Evolutionary conservation across 2,888 invertebrate species (phyloP).

Genomic region (Copidosoma aretas): DNA sequence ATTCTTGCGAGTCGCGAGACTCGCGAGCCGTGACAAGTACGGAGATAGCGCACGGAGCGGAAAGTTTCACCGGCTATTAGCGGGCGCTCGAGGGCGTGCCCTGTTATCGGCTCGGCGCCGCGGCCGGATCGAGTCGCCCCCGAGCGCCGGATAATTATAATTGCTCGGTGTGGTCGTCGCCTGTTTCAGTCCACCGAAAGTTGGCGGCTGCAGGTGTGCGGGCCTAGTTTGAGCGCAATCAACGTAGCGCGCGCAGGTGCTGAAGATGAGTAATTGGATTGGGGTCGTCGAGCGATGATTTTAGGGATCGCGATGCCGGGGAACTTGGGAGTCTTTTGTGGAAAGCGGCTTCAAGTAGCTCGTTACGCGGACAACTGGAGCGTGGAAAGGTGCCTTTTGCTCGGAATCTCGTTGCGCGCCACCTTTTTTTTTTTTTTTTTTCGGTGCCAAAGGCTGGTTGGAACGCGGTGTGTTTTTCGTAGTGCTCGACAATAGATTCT

Average conservation of each 20-base stretch:
- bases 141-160: constrained; percentile 33
- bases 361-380: too few relatives aligned
- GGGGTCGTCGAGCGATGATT: background rate
- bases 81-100: background rate
- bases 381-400: too few relatives aligned
- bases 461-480: too few relatives aligned
- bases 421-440: too few relatives aligned
- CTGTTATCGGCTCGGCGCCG: background rate
- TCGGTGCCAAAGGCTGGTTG: too few relatives aligned
- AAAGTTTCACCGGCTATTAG: constrained; percentile 7
- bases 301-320: too few relatives aligned
- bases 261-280: constrained; percentile 18
- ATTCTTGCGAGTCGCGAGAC: background rate
- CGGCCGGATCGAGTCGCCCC: constrained; percentile 9
- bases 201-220: background rate
- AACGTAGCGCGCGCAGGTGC: background rate
- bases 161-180: constrained; percentile 2
- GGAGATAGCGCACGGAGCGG: constrained; percentile 1
- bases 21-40: background rate
- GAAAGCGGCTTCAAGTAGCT: too few relatives aligned
- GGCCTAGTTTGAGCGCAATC: background rate
- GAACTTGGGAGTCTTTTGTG: too few relatives aligned
- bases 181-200: background rate
- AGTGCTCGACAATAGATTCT: too few relatives aligned
- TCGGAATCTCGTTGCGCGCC: too few relatives aligned